These are phyloP conservation scores for Mechanitis messenoides DNA, from an alignment of 2,888 invertebrate species.

Conservation along the genomic window DNA sequence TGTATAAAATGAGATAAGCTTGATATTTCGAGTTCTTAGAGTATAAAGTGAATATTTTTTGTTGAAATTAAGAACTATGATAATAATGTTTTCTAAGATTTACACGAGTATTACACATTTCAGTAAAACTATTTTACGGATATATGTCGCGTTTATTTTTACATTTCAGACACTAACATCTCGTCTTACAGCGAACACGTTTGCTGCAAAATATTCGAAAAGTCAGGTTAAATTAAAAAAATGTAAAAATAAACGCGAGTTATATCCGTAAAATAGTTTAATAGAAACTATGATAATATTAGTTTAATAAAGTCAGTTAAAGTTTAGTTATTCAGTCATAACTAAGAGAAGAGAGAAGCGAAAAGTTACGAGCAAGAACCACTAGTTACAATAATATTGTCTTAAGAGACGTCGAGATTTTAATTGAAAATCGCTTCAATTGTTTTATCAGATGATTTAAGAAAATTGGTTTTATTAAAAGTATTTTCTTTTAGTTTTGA, in stretches of 20 bases:
- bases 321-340: constrained; percentile 4
- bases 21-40: too few relatives aligned
- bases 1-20: neutral
- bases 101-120: too few relatives aligned
- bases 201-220: too few relatives aligned
- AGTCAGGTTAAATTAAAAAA: too few relatives aligned
- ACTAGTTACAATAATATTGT: constrained; percentile 6
- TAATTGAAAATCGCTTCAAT: constrained; percentile 6
- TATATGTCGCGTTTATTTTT: too few relatives aligned
- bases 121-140: too few relatives aligned
- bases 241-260: too few relatives aligned
- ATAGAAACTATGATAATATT: neutral
- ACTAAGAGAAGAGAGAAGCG: constrained; percentile 3
- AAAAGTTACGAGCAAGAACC: constrained; percentile 4
- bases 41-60: neutral
- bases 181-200: too few relatives aligned
- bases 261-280: too few relatives aligned
- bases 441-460: neutral
- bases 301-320: constrained; percentile 2
- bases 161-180: too few relatives aligned
- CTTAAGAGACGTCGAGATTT: constrained; percentile 5
- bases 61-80: neutral
- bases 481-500: neutral
- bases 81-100: too few relatives aligned
- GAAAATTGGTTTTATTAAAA: neutral